Conservation (phyloP, 2,888 invertebrate species). For the Xestia xanthographa region DNA sequence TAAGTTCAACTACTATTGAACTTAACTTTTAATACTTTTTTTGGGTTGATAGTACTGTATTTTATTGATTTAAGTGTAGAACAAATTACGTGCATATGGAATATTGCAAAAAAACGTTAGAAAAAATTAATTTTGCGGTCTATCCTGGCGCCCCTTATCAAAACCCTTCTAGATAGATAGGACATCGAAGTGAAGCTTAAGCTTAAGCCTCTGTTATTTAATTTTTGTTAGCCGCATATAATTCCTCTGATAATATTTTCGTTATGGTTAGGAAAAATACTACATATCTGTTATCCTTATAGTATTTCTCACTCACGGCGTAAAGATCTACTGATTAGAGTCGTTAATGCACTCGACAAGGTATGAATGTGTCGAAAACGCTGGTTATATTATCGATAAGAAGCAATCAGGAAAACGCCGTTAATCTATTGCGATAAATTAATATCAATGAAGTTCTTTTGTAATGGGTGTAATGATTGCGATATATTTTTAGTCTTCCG, state of each 20-base stretch:
- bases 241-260: background rate
- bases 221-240: background rate
- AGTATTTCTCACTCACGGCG: background rate
- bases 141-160: too few relatives aligned
- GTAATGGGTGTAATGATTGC: too few relatives aligned
- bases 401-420: background rate
- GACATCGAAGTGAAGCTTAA: background rate
- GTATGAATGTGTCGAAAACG: conserved; percentile 2
- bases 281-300: background rate
- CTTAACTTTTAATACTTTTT: too few relatives aligned
- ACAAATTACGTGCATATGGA: too few relatives aligned
- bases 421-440: background rate
- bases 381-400: conserved; percentile 1
- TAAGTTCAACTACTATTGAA: too few relatives aligned
- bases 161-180: background rate
- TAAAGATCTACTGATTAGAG: conserved; percentile 2
- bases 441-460: conserved; percentile 1
- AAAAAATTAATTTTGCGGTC: too few relatives aligned
- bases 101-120: too few relatives aligned
- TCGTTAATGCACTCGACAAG: background rate
- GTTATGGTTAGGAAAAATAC: background rate
- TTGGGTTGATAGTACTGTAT: too few relatives aligned
- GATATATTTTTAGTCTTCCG: too few relatives aligned
- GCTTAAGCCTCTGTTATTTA: background rate
- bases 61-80: too few relatives aligned